These are phyloP conservation scores for Anguilla obscura DNA, from an alignment of 2,797 vertebrate species.

Conservation along the genomic window DNA sequence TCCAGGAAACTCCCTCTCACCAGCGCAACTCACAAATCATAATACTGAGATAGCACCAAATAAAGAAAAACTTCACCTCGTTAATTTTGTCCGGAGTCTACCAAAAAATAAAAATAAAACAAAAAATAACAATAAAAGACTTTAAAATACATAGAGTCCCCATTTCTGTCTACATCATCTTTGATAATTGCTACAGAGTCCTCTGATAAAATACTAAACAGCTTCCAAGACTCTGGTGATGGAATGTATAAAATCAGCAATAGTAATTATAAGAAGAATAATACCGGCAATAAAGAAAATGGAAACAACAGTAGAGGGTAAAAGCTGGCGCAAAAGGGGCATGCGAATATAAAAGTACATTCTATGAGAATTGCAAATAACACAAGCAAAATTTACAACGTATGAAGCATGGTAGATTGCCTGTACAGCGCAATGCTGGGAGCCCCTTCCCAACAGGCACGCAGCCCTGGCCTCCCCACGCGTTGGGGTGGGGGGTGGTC, in stretches of 20 bases:
- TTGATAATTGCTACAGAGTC: constrained; percentile 40
- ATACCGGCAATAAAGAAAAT: background rate
- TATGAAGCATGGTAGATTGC: constrained; percentile 69
- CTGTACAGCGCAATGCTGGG: constrained; percentile 66
- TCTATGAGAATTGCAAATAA: constrained; percentile 81
- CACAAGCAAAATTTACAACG: constrained; percentile 72
- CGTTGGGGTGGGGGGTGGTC: constrained; percentile 49
- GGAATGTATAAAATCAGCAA: constrained; percentile 6
- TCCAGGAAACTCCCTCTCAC: constrained; percentile 64
- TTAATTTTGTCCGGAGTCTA: constrained; percentile 73
- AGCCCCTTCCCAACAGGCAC: constrained; percentile 58
- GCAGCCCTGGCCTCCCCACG: constrained; percentile 37
- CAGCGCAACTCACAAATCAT: constrained; percentile 62
- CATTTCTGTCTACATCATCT: constrained; percentile 38
- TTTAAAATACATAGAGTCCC: constrained; percentile 15
- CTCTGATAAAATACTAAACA: constrained; percentile 44
- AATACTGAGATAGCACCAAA: constrained; percentile 62
- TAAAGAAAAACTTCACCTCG: constrained; percentile 72
- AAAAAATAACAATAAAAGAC: constrained; percentile 33
- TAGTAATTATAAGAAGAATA: background rate
- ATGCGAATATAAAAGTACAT: constrained; percentile 71
- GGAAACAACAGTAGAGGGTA: constrained; percentile 42
- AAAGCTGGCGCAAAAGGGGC: constrained; percentile 70
- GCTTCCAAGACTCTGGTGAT: constrained; percentile 37
- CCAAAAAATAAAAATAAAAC: constrained; percentile 35